A percentile compares a stretch with the other conserved stretches of the same genome.
Evolutionary conservation across 2,888 invertebrate species (phyloP).

Genomic region (Colostygia pectinataria): DNA sequence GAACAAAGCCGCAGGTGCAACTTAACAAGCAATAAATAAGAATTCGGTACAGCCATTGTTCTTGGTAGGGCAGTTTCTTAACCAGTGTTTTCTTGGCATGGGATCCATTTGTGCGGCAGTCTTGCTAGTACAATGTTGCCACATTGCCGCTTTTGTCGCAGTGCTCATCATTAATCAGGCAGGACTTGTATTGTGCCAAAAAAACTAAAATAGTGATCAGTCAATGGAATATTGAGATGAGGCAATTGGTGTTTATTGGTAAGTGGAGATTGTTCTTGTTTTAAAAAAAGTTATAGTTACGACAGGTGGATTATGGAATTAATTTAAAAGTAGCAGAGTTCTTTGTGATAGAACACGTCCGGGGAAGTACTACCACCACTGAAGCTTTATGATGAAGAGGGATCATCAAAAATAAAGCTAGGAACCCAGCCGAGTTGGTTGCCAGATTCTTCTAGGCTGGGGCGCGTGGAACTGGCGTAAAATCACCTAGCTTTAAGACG

Average conservation of each 20-base stretch:
- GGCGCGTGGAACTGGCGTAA: no score
- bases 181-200: slow-evolving; percentile 23
- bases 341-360: no score
- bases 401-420: no score
- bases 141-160: slow-evolving; percentile 2
- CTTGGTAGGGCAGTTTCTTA: slow-evolving; percentile 36
- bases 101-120: slow-evolving; percentile 27
- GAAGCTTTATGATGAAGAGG: no score
- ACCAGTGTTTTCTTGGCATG: slow-evolving; percentile 24
- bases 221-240: slow-evolving; percentile 45
- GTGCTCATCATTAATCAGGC: slow-evolving; percentile 1
- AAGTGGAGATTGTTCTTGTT: no score
- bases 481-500: no score
- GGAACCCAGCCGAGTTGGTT: no score
- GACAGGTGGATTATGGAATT: no score
- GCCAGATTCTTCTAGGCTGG: no score
- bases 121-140: slow-evolving; percentile 27
- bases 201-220: slow-evolving; percentile 26
- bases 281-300: no score
- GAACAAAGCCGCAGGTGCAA: slow-evolving; percentile 1
- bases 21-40: slow-evolving; percentile 21
- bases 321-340: no score
- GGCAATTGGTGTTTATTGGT: slow-evolving; percentile 42
- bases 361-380: no score
- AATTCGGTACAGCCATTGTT: slow-evolving; percentile 29